These are phyloP conservation scores for Drosophila serrata DNA, from an alignment of 1,140 invertebrate species.

Conservation along the genomic window DNA sequence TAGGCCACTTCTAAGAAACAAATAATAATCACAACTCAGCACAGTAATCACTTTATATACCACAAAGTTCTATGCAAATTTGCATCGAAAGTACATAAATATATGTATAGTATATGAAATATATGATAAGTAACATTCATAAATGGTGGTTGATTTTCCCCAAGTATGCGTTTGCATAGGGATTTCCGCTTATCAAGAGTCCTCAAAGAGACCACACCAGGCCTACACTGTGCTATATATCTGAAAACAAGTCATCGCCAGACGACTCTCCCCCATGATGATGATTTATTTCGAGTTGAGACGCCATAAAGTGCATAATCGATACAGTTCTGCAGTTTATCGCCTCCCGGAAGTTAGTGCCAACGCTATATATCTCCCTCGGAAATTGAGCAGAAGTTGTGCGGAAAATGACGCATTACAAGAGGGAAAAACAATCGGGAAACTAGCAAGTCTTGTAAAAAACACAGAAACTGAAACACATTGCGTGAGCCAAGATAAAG, in stretches of 20 bases:
- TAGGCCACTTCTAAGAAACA: not conserved
- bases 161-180: conserved; percentile 28
- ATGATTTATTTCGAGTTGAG: conserved; percentile 34
- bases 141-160: conserved; percentile 40
- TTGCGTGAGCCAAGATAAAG: conserved; percentile 63
- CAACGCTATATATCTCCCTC: not conserved
- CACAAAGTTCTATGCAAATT: conserved; percentile 6
- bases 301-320: conserved; percentile 40
- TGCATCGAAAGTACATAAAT: conserved; percentile 24
- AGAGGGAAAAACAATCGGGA: conserved; percentile 47
- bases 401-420: conserved; percentile 71
- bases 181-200: conserved; percentile 53
- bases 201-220: conserved; percentile 18
- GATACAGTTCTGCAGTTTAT: conserved; percentile 51
- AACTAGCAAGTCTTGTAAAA: conserved; percentile 33
- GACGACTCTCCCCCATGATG: conserved; percentile 1
- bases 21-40: not conserved
- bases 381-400: conserved; percentile 39
- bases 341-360: conserved; percentile 39
- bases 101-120: not conserved
- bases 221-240: not conserved
- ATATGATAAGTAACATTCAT: not conserved
- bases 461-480: conserved; percentile 38
- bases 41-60: conserved; percentile 10
- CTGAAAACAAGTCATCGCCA: conserved; percentile 6